A percentile compares a stretch with the other conserved stretches of the same genome.
These are phyloP conservation scores for Enteromius trimaculatus DNA, from an alignment of 2,797 vertebrate genomes.

Conservation along the genomic window DNA sequence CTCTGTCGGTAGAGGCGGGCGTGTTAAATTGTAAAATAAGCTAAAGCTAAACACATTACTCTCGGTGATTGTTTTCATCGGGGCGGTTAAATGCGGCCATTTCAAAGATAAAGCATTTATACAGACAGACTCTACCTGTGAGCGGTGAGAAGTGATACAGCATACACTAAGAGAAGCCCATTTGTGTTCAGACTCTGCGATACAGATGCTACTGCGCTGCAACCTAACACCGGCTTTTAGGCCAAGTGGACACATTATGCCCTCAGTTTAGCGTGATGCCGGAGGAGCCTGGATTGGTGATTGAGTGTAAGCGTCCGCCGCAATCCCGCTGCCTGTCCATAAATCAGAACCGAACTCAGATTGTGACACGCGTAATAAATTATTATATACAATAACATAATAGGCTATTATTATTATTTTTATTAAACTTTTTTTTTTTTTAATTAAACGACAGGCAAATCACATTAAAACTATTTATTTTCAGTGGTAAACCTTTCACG, in stretches of 20 bases:
- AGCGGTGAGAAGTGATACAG: slow-evolving; percentile 20
- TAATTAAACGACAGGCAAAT: background rate
- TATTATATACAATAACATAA: background rate
- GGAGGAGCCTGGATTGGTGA: slow-evolving; percentile 19
- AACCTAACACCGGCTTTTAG: slow-evolving; percentile 76
- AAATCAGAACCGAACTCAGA: slow-evolving; percentile 29
- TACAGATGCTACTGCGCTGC: slow-evolving; percentile 70
- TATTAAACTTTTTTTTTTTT: background rate
- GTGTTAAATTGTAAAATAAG: slow-evolving; percentile 36
- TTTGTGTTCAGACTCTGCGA: slow-evolving; percentile 42
- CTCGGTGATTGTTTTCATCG: slow-evolving; percentile 40
- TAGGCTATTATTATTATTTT: too few relatives aligned
- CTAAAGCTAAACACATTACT: slow-evolving; percentile 38
- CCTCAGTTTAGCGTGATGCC: slow-evolving; percentile 24
- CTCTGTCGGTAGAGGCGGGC: background rate
- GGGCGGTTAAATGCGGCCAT: background rate
- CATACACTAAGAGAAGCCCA: slow-evolving; percentile 27
- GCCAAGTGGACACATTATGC: slow-evolving; percentile 46
- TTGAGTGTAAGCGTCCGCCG: slow-evolving; percentile 11
- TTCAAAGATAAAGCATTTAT: slow-evolving; percentile 28
- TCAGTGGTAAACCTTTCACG: background rate
- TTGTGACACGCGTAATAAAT: background rate
- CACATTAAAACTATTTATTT: background rate
- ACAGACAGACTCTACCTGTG: slow-evolving; percentile 32
- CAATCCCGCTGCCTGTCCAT: slow-evolving; percentile 10